Evolutionary conservation across 2,113 vertebrate species (phyloP).

Genomic region (Pollachius pollachius): DNA sequence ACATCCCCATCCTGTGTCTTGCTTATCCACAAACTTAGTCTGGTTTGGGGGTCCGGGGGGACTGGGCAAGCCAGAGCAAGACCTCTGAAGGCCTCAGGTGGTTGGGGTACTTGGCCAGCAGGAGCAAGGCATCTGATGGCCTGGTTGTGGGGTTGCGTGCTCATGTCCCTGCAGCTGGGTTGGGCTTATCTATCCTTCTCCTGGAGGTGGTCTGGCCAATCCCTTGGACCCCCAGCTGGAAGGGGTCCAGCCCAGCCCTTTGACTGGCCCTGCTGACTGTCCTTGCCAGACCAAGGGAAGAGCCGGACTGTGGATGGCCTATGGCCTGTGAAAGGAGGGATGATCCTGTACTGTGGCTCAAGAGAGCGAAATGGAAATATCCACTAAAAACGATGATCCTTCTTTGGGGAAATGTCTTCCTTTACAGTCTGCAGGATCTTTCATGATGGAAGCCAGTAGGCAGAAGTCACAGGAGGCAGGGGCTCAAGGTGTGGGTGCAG

Average conservation of each 20-base stretch:
- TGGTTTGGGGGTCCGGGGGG: conserved; percentile 8
- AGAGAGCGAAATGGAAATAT: conserved; percentile 42
- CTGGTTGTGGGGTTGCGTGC: conserved; percentile 49
- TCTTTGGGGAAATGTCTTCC: conserved; percentile 31
- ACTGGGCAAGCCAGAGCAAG: too few relatives aligned
- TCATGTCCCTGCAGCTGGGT: conserved; percentile 40
- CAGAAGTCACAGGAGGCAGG: conserved; percentile 13
- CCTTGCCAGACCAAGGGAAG: conserved; percentile 42
- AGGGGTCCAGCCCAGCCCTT: conserved; percentile 8
- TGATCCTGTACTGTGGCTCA: conserved; percentile 39
- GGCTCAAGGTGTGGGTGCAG: conserved; percentile 23
- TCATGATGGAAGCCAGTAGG: conserved; percentile 43
- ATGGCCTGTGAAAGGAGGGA: conserved; percentile 17
- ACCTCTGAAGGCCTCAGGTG: background rate
- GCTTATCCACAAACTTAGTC: conserved; percentile 21
- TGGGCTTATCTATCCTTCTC: conserved; percentile 59
- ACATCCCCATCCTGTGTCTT: background rate
- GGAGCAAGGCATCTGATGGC: background rate
- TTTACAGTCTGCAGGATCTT: conserved; percentile 36
- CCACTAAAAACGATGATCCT: conserved; percentile 38
- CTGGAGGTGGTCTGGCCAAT: conserved; percentile 28
- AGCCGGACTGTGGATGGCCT: conserved; percentile 22
- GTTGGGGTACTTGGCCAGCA: conserved; percentile 3
- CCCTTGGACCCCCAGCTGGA: conserved; percentile 35
- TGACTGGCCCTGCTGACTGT: conserved; percentile 30